Conservation (phyloP, 2,113 vertebrate species). For the Antechinus flavipes region DNA sequence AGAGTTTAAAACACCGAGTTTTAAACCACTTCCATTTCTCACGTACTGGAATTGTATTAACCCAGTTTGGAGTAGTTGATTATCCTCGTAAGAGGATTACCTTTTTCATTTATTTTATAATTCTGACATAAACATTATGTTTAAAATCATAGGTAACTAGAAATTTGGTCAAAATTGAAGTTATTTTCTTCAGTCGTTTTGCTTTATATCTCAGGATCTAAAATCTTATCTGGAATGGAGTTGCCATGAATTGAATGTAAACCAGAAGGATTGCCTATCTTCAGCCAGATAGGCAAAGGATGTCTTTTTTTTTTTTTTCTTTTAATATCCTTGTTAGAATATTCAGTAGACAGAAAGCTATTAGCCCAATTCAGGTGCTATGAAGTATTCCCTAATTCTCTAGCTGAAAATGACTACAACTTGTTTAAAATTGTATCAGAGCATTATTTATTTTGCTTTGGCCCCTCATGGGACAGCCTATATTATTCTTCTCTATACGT, state of each 20-base stretch:
- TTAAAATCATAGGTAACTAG: background rate
- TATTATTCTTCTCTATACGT: background rate
- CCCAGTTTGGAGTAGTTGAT: background rate
- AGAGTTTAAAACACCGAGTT: constrained; percentile 38
- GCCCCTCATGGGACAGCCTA: background rate
- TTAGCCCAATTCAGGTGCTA: background rate
- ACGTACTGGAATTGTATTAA: background rate
- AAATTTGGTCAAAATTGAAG: background rate
- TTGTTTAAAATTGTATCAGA: background rate
- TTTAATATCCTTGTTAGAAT: background rate
- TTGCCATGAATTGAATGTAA: background rate
- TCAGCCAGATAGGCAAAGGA: background rate
- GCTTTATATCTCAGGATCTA: background rate
- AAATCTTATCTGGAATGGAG: background rate
- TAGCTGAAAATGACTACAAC: background rate
- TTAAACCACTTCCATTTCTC: constrained; percentile 14
- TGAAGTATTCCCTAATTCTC: background rate
- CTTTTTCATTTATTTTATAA: background rate
- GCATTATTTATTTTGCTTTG: too few species aligned
- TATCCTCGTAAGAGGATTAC: background rate
- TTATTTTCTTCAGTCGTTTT: background rate
- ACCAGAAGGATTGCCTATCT: background rate
- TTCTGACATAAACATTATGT: background rate
- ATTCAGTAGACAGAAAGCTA: background rate
- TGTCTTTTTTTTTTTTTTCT: background rate